phyloP scores from a whole-genome alignment of 1,140 invertebrate genomes.

The Akabosia matsudoensis region DNA sequence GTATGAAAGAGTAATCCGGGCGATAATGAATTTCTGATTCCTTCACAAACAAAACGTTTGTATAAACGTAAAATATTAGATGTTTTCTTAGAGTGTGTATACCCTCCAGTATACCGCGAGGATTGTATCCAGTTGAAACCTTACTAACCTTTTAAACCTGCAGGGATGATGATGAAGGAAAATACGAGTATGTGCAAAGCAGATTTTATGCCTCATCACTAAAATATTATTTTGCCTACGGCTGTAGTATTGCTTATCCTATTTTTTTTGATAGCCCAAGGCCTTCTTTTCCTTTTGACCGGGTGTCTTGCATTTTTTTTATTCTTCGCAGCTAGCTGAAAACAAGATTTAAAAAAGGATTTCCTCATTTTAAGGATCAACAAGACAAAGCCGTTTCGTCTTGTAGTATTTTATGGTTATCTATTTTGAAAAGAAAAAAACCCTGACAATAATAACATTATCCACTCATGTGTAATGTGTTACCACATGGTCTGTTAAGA shows the following conservation, averaged over 20 bases:
- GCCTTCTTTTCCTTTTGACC: conserved; percentile 3
- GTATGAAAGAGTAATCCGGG: neutral
- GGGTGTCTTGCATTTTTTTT: conserved; percentile 7
- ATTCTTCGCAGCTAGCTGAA: neutral
- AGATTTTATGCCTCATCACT: neutral
- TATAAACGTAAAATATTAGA: neutral
- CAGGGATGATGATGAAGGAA: neutral
- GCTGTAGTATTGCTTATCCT: neutral
- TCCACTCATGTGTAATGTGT: neutral
- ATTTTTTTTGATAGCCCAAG: neutral
- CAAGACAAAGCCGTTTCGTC: neutral
- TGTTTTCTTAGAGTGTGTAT: neutral
- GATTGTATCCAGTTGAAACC: no score
- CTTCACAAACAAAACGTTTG: neutral
- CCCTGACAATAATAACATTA: neutral
- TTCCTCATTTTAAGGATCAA: neutral
- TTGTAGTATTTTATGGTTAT: neutral
- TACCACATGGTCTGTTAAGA: neutral
- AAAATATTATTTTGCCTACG: neutral
- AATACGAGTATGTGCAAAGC: neutral
- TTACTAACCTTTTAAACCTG: neutral
- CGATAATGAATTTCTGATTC: neutral
- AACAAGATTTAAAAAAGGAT: neutral
- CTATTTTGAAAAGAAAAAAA: conserved; percentile 7
- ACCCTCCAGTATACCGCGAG: no score